Conservation (phyloP, 2,113 vertebrate species). For the Marmota monax region DNA sequence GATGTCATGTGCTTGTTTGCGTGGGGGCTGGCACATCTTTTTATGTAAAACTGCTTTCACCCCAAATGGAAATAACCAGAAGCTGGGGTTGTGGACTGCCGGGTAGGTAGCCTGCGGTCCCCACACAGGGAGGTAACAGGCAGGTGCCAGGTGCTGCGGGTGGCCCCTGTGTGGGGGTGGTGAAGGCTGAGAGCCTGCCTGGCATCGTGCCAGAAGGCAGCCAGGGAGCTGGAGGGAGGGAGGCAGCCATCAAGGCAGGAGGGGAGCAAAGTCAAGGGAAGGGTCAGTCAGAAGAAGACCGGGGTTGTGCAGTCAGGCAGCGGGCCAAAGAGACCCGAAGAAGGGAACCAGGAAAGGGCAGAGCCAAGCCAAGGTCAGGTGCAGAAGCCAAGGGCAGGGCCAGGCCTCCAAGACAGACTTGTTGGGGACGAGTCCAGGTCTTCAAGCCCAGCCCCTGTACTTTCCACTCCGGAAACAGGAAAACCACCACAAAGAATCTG, state of each 20-base stretch:
- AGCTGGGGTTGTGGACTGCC: neutral
- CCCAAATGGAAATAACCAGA: neutral
- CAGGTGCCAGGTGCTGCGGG: neutral
- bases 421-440: neutral
- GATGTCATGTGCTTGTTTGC: neutral
- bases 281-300: neutral
- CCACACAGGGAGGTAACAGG: neutral
- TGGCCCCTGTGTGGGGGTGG: neutral
- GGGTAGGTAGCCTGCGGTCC: neutral
- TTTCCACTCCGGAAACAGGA: neutral
- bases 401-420: neutral
- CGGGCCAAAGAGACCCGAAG: neutral
- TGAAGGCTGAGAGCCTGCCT: neutral
- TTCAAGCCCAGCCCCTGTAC: neutral
- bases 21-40: neutral
- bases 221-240: neutral
- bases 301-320: neutral
- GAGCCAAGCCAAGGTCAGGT: neutral
- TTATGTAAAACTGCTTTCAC: neutral
- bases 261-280: neutral
- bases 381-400: neutral
- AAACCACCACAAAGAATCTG: neutral
- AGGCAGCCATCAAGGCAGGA: neutral
- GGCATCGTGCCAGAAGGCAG: neutral
- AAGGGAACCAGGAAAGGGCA: neutral